A percentile compares a stretch with the other conserved stretches of the same genome.
These are phyloP conservation scores for Actinostola sp. DNA, from an alignment of 92 coral and sea anemone genomes.

Conservation along the genomic window DNA sequence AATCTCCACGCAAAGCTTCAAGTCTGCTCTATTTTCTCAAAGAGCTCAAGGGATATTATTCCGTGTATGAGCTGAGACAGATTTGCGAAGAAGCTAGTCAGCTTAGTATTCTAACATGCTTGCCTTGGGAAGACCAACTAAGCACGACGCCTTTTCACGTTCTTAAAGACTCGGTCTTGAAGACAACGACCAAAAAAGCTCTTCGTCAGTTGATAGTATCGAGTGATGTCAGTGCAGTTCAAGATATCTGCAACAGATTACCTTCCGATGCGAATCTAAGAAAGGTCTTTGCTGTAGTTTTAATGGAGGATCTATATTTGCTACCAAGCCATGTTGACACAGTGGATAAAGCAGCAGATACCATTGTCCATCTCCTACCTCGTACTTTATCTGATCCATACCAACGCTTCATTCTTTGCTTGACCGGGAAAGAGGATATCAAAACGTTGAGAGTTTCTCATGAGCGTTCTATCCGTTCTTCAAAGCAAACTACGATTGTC, in stretches of 20 bases:
- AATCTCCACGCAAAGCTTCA: constrained; percentile 37
- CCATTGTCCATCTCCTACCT: constrained; percentile 49
- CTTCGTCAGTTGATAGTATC: constrained; percentile 29
- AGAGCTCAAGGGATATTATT: constrained; percentile 51
- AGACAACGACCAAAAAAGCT: constrained; percentile 9
- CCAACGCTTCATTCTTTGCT: constrained; percentile 47
- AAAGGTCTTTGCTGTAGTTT: constrained; percentile 48
- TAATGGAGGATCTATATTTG: constrained; percentile 58
- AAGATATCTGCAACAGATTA: not conserved
- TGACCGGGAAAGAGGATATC: constrained; percentile 70
- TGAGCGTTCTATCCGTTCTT: constrained; percentile 37
- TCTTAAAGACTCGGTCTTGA: constrained; percentile 19
- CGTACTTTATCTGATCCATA: constrained; percentile 14
- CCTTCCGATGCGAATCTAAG: constrained; percentile 32
- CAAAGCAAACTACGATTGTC: constrained; percentile 55
- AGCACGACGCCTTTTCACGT: constrained; percentile 11
- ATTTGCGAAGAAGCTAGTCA: constrained; percentile 42
- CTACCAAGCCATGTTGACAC: constrained; percentile 53
- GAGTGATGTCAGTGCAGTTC: constrained; percentile 21
- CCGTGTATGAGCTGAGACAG: constrained; percentile 47
- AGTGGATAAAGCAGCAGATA: constrained; percentile 51
- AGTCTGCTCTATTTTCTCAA: constrained; percentile 59
- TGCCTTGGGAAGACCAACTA: constrained; percentile 40
- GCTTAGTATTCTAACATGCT: constrained; percentile 30
- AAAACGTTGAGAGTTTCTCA: constrained; percentile 53